phyloP scores from a whole-genome alignment of 2,888 invertebrate genomes.

The Keiferia lycopersicella region DNA sequence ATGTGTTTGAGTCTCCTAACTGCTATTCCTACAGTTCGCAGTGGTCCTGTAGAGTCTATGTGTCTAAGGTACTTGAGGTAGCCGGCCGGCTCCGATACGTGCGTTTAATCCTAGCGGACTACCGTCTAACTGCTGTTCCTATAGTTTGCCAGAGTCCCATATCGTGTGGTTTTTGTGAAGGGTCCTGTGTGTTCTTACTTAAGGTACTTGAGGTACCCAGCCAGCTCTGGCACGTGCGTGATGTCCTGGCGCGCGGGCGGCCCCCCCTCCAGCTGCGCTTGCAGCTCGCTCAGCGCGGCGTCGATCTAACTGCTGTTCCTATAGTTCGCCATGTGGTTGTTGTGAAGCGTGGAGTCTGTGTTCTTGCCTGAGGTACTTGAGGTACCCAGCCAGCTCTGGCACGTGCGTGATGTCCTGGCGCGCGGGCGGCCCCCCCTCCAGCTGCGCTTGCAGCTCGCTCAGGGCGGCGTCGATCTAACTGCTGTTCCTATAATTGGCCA shows the following conservation, averaged over 20 bases:
- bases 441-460: constrained; percentile 93
- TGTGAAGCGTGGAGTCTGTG: too few species aligned
- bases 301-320: constrained; percentile 96
- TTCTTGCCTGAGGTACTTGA: constrained; percentile 89
- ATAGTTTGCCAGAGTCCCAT: too few species aligned
- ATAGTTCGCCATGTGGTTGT: too few species aligned
- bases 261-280: constrained; percentile 94
- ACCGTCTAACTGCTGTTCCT: constrained; percentile 91
- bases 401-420: constrained; percentile 95
- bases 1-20: too few species aligned
- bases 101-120: constrained; percentile 90
- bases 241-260: constrained; percentile 87
- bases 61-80: constrained; percentile 93
- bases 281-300: constrained; percentile 94
- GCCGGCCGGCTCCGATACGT: constrained; percentile 96
- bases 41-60: too few species aligned
- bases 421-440: constrained; percentile 87
- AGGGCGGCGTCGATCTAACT: constrained; percentile 97
- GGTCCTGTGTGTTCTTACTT: too few species aligned
- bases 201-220: constrained; percentile 95
- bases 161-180: too few species aligned
- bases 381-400: constrained; percentile 95
- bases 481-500: too few species aligned
- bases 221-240: constrained; percentile 96
- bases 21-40: too few species aligned